Base-by-base conservation (phyloP, 2,888 invertebrate species). In the Terebella lapidaria region DNA sequence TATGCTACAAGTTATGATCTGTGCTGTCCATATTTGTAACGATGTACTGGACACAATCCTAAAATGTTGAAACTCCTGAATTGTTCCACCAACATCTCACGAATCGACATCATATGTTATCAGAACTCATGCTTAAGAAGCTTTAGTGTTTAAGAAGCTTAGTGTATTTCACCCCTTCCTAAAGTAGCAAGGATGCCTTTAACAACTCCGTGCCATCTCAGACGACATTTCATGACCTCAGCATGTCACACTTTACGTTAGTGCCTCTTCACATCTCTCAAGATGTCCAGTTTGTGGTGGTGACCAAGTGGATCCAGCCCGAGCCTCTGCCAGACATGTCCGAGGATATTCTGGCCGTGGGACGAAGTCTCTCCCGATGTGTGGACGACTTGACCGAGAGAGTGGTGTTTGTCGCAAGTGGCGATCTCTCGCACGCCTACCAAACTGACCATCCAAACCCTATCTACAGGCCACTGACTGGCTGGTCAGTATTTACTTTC, bases 341-440 rank as follows among this genome's bases (percentile, higher is more conserved):
- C n/a, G 53, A 56, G n/a, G 20, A 25, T 28, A 56, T 29, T 15
- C 27, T 59, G 18, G 28, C 28, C 20, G 45, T 52, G 25, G 60
- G 60, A 2, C 22, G 45, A 2, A 45, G 27, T 29, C 26, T 60
- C 28, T 27, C 58, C 1, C 45, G 46, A n/a, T 60, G 58, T 46
- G 20, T 60, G 15, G 46, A 18, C 22, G 30, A 26, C 53, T 26
- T 59, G 1, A 20, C 35, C 26, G 35, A 46, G 26, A 45, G 29
- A 28, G 54, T 54, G 15, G 57, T 46, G 4, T 35, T 60, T 18
- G 58, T 29, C 3, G 54, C 59, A 24, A 60, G 60, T 46, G 60
- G 60, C 18, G 60, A 60, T 54, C 54, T 60, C 24, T 51, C 60
- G 2, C 60, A 60, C 54, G n/a, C 26, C 27, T 45, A 60, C 46